Evolutionary conservation across 1,140 invertebrate genomes (phyloP), one percentile per base, ranked within the genome.

Genomic region (Oncopodura yosiiana): DNA sequence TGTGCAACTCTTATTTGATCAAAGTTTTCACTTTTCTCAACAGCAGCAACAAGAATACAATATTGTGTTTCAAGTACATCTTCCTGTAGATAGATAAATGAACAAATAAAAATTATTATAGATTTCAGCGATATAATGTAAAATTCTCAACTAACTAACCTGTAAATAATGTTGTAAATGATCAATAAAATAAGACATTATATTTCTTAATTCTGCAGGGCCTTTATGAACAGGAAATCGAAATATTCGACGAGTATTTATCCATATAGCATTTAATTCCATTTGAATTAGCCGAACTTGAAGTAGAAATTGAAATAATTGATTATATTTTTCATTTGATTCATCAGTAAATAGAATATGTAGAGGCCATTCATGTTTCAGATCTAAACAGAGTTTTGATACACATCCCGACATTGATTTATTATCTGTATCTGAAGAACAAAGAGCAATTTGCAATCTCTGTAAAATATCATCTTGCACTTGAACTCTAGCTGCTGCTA

Each of bases 301-400:
- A 5, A 87, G 60, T 14, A 86, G 66, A 68, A 84, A 84, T 64
- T 80, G 79, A 62, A 87, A 86, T 0, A 87, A 79, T 63, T 78
- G 78, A 1, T 77, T 76, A 64, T 86, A 86, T 61, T 83, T 77
- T 9, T 73, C 63, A 49, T 86, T 71, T 0, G 79, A 74, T 50
- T 82, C 79, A 0, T 77, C 76, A 3, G 82, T 83, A 21, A 87
- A 69, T 29, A 87, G 77, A 24, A 87, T 78, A 66, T 86, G 86
- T 1, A 86, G 65, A 0, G 85, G 84, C 84, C 84, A 87, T 11
- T 76, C 70, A 34, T 59, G 36, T 18, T 58, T 52, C 34, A 63
- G 49, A 16, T 49, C 43, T 0, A 62, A 29, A 21, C 48, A 50
- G 8, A 56, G 30, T 18, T 51, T 49, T 27, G 39, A 26, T 21